phyloP scores from a whole-genome alignment of 2,888 invertebrate species.

The Microctonus hyperodae region DNA sequence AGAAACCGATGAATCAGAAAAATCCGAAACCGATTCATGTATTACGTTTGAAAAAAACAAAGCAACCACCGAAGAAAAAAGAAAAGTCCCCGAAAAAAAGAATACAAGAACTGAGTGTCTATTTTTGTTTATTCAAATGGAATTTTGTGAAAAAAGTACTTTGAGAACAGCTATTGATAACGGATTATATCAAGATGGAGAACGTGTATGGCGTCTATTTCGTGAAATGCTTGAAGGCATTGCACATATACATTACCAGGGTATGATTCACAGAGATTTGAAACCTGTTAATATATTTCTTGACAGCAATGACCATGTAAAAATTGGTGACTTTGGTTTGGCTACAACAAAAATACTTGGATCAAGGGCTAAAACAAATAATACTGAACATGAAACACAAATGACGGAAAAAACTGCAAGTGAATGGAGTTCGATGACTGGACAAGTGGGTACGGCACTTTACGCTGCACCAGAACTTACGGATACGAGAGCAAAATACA shows the following conservation, averaged over 20 bases:
- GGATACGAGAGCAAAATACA: constrained; percentile 73
- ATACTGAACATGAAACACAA: constrained; percentile 50
- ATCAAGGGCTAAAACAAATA: constrained; percentile 47
- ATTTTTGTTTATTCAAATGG: constrained; percentile 96
- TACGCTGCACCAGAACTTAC: constrained; percentile 95
- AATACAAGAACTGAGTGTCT: constrained; percentile 64
- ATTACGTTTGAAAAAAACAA: no score
- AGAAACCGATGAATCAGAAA: constrained; percentile 56
- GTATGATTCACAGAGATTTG: constrained; percentile 85
- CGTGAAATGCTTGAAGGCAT: constrained; percentile 93
- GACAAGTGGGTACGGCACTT: constrained; percentile 91
- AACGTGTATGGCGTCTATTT: constrained; percentile 90
- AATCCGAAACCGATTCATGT: constrained; percentile 34
- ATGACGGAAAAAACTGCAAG: constrained; percentile 54
- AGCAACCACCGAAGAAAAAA: constrained; percentile 27
- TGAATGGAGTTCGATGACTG: constrained; percentile 70
- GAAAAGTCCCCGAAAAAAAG: constrained; percentile 25
- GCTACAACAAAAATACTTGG: constrained; percentile 81
- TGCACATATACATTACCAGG: constrained; percentile 91
- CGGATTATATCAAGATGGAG: constrained; percentile 76
- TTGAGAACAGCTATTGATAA: constrained; percentile 87
- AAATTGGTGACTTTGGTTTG: constrained; percentile 97
- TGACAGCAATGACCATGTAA: constrained; percentile 92
- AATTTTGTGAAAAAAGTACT: constrained; percentile 97
- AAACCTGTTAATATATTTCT: constrained; percentile 95